A percentile compares a stretch with the other conserved stretches of the same genome.
These are phyloP conservation scores for Stenolophus ochropezus DNA, from an alignment of 2,888 invertebrate species.

Conservation along the genomic window DNA sequence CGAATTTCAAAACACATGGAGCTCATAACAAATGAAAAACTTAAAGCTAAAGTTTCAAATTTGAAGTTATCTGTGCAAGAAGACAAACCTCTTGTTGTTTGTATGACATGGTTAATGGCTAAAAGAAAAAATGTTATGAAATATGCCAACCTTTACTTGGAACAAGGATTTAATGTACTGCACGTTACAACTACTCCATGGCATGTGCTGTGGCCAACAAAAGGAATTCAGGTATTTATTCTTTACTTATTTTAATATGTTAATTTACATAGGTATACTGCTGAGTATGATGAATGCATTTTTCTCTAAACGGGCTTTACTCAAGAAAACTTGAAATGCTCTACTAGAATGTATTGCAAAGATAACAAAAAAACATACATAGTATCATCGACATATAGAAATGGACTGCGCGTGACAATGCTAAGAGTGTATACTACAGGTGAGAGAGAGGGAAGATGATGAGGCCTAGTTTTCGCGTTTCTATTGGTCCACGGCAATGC, in stretches of 20 bases:
- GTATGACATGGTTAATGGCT: conserved; percentile 87
- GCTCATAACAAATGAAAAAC: conserved; percentile 69
- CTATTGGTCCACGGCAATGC: too few relatives aligned
- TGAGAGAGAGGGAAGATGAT: too few relatives aligned
- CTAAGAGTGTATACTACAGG: too few relatives aligned
- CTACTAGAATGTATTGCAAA: too few relatives aligned
- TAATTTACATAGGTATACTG: too few relatives aligned
- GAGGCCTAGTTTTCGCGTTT: too few relatives aligned
- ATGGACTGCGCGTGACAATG: too few relatives aligned
- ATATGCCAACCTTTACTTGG: conserved; percentile 85
- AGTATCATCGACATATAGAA: too few relatives aligned
- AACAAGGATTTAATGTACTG: conserved; percentile 87
- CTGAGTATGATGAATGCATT: background rate
- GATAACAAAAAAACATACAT: too few relatives aligned
- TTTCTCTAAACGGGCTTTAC: too few relatives aligned
- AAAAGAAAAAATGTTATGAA: conserved; percentile 86
- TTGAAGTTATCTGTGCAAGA: conserved; percentile 74
- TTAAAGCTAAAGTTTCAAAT: conserved; percentile 65
- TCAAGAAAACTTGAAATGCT: too few relatives aligned
- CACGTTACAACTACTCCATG: conserved; percentile 84
- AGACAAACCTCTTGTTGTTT: conserved; percentile 81
- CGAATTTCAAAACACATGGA: conserved; percentile 71
- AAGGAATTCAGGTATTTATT: conserved; percentile 78
- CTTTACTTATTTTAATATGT: background rate
- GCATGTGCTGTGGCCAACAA: conserved; percentile 86